phyloP scores from a whole-genome alignment of 2,888 invertebrate genomes.

The Cryptus armator region DNA sequence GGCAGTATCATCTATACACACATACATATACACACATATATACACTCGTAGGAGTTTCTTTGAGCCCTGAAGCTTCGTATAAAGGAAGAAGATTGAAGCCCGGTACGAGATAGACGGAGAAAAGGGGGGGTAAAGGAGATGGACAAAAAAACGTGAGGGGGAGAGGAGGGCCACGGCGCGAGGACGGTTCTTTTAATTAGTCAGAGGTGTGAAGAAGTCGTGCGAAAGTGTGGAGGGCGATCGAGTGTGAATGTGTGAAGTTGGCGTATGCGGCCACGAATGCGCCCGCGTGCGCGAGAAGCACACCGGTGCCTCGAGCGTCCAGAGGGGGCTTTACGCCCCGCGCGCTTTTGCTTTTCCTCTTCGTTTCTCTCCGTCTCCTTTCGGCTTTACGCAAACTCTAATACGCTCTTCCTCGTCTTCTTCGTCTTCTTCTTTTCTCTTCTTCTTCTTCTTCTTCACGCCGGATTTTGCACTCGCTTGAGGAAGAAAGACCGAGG shows the following conservation, averaged over 20 bases:
- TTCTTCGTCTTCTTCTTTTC: slow-evolving; percentile 10
- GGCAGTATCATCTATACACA: slow-evolving; percentile 17
- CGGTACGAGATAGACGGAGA: slow-evolving; percentile 40
- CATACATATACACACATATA: slow-evolving; percentile 8
- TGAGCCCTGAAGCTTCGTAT: slow-evolving; percentile 20
- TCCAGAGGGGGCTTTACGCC: slow-evolving; percentile 44
- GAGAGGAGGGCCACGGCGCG: slow-evolving; percentile 63
- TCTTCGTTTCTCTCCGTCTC: slow-evolving; percentile 33
- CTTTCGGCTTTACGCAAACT: slow-evolving; percentile 16
- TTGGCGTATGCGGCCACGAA: slow-evolving; percentile 40
- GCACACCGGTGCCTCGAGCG: slow-evolving; percentile 47
- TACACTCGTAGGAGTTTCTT: slow-evolving; percentile 28
- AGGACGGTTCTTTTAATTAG: slow-evolving; percentile 81
- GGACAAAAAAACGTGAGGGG: slow-evolving; percentile 53
- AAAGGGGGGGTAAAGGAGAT: slow-evolving; percentile 28
- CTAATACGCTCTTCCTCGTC: slow-evolving; percentile 15
- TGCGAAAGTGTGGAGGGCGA: slow-evolving; percentile 74
- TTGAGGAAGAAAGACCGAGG: slow-evolving; percentile 46
- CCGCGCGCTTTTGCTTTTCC: neutral
- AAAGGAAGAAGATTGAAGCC: slow-evolving; percentile 7
- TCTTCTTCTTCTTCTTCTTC: slow-evolving; percentile 18
- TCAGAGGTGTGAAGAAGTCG: slow-evolving; percentile 81
- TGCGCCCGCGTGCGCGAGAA: slow-evolving; percentile 35
- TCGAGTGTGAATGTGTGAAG: slow-evolving; percentile 71
- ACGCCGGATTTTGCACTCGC: neutral